Percentiles rank a stretch among this genome's conserved stretches.
Conservation (phyloP, 2,888 invertebrate species). For the Chrysodeixis includens region DNA sequence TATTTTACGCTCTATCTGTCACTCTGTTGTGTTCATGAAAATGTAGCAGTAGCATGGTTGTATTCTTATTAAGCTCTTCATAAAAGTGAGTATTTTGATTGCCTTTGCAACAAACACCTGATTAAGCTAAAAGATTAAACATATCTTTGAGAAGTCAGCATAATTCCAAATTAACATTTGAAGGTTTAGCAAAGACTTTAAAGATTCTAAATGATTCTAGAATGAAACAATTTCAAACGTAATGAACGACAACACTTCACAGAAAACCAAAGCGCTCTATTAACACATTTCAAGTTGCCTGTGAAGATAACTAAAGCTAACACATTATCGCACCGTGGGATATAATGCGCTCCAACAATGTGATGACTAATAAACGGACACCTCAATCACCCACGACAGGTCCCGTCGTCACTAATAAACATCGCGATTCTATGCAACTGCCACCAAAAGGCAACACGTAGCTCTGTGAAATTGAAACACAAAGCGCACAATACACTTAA, state of each 20-base stretch:
- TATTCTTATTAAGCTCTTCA: background rate
- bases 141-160: no score
- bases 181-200: no score
- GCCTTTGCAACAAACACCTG: background rate
- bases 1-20: constrained; percentile 3
- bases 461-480: constrained; percentile 81
- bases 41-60: background rate
- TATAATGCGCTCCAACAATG: constrained; percentile 55
- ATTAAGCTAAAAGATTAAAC: no score
- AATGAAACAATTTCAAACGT: background rate
- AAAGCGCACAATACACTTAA: constrained; percentile 81
- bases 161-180: background rate
- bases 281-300: constrained; percentile 10
- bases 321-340: constrained; percentile 58
- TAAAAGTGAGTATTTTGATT: no score
- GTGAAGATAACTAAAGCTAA: constrained; percentile 24
- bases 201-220: background rate
- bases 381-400: constrained; percentile 81
- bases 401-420: constrained; percentile 84
- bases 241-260: background rate
- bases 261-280: background rate
- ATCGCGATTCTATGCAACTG: constrained; percentile 80
- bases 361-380: constrained; percentile 76
- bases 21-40: background rate
- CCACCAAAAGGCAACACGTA: constrained; percentile 69